Evolutionary conservation across 2,888 invertebrate genomes (phyloP).

Genomic region (Suillia variegata): DNA sequence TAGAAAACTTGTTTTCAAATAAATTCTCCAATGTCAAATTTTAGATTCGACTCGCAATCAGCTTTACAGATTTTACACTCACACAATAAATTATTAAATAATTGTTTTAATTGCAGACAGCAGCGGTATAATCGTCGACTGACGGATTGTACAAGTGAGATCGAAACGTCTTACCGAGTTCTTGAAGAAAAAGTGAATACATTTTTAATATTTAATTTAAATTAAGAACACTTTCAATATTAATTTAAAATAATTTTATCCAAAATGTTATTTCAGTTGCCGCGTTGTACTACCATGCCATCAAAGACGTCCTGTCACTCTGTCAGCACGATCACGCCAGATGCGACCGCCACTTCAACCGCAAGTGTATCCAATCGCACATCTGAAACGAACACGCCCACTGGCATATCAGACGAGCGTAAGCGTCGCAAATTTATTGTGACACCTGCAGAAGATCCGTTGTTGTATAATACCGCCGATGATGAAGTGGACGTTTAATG

Average conservation of each 20-base stretch:
- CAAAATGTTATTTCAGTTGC: constrained; percentile 20
- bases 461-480: constrained; percentile 6
- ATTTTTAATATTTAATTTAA: neutral
- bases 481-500: constrained; percentile 24
- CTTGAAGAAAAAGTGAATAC: constrained; percentile 29
- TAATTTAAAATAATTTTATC: neutral
- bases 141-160: constrained; percentile 21
- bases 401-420: constrained; percentile 19
- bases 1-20: no score
- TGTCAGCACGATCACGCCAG: constrained; percentile 16
- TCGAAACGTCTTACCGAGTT: constrained; percentile 23
- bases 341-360: constrained; percentile 8
- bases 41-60: no score
- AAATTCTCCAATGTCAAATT: no score
- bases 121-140: constrained; percentile 33
- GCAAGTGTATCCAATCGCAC: constrained; percentile 5
- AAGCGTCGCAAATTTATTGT: constrained; percentile 37
- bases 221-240: neutral
- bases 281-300: constrained; percentile 42
- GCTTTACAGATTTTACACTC: no score
- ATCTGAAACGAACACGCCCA: constrained; percentile 21
- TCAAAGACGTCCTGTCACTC: constrained; percentile 17
- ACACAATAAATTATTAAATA: neutral
- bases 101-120: constrained; percentile 15
- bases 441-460: constrained; percentile 35